A percentile compares a stretch with the other conserved stretches of the same genome.
Conservation (phyloP, 1,140 invertebrate genomes). For the Brevipalpus yothersi region DNA sequence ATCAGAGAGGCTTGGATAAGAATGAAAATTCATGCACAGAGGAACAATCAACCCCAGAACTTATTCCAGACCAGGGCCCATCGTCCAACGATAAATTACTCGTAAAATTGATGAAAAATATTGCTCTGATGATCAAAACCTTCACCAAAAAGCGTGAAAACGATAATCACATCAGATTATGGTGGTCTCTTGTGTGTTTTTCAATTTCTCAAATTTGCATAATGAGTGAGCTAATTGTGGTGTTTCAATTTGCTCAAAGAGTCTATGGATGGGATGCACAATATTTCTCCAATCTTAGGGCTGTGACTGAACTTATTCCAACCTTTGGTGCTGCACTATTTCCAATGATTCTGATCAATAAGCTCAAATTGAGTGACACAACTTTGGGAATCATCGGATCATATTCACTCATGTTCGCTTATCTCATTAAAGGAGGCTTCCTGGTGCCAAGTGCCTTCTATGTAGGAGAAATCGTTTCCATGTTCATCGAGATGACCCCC, state of each 20-base stretch:
- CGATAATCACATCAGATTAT: background rate
- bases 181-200: background rate
- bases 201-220: background rate
- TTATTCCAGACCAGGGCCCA: background rate
- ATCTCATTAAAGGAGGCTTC: background rate
- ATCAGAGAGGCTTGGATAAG: background rate
- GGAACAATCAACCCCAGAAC: background rate
- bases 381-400: background rate
- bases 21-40: background rate
- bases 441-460: background rate
- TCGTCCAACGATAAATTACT: background rate
- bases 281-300: background rate
- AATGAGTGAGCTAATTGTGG: background rate
- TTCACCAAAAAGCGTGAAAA: background rate
- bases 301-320: background rate
- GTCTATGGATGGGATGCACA: conserved; percentile 2
- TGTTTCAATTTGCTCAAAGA: conserved; percentile 6
- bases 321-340: background rate
- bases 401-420: background rate
- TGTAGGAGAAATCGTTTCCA: background rate
- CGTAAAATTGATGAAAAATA: background rate
- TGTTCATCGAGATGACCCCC: background rate
- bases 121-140: background rate
- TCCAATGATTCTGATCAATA: background rate
- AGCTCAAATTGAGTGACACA: conserved; percentile 1